These are phyloP conservation scores for Rotaria sp. DNA, from an alignment of 2,888 invertebrate genomes.

Conservation along the genomic window DNA sequence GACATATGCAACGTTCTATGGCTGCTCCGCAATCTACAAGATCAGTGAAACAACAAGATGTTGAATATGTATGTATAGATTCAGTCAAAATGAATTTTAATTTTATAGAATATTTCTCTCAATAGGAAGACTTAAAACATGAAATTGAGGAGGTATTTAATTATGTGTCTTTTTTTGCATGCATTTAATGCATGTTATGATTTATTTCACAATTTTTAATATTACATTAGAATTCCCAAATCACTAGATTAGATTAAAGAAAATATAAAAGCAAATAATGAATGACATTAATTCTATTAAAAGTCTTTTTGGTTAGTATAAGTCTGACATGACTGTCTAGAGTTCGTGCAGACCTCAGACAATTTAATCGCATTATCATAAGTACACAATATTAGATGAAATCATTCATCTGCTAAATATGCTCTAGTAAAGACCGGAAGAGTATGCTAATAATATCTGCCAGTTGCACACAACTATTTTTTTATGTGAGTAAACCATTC, in stretches of 20 bases:
- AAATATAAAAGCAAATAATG: neutral
- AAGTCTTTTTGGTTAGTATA: too few species aligned
- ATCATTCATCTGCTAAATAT: too few species aligned
- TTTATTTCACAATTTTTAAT: too few species aligned
- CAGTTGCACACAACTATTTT: too few species aligned
- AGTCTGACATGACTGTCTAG: too few species aligned
- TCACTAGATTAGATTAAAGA: neutral
- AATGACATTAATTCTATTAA: too few species aligned
- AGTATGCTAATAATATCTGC: too few species aligned
- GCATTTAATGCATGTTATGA: neutral
- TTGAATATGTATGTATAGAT: slow-evolving; percentile 19
- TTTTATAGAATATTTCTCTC: neutral
- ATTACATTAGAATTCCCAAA: neutral
- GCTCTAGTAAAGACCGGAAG: too few species aligned
- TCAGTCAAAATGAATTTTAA: neutral
- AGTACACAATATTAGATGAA: too few species aligned
- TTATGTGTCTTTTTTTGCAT: neutral
- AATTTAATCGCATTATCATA: too few species aligned
- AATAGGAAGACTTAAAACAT: neutral
- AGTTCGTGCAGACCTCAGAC: too few species aligned
- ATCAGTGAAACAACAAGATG: neutral
- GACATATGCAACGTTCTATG: neutral
- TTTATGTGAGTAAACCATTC: too few species aligned
- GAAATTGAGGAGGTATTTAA: neutral
- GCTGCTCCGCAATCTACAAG: neutral